Conservation (phyloP, 2,797 vertebrate genomes). For the Buphagus erythrorhynchus region DNA sequence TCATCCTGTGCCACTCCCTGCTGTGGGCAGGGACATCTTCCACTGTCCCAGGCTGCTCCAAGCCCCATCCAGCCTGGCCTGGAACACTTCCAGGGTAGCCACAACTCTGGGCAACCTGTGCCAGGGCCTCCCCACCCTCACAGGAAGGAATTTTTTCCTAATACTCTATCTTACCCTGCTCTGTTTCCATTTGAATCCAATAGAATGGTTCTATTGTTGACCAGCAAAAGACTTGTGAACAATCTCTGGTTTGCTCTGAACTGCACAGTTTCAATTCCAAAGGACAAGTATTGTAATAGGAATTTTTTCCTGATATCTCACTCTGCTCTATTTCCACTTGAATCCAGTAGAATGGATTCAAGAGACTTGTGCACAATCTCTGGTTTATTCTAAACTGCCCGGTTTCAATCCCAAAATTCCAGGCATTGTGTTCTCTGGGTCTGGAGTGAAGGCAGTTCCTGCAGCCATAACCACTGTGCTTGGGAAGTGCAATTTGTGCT, state of each 20-base stretch:
- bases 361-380: background rate
- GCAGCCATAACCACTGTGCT: background rate
- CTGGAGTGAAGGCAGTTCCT: background rate
- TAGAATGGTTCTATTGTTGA: background rate
- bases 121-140: background rate
- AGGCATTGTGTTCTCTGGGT: background rate
- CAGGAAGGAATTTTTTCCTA: background rate
- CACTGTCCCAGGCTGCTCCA: background rate
- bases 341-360: background rate
- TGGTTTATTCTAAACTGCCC: background rate
- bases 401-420: background rate
- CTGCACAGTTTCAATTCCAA: background rate
- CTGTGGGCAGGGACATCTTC: background rate
- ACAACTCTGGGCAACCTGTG: background rate
- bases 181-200: background rate
- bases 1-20: background rate
- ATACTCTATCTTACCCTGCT: background rate
- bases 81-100: background rate
- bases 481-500: background rate
- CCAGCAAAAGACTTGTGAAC: background rate
- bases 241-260: background rate
- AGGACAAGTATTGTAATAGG: background rate
- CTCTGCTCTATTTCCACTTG: background rate
- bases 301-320: background rate
- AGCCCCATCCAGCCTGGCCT: rapidly evolving